Conservation (phyloP, 2,888 invertebrate genomes). For the Cheilosia vulpina region DNA sequence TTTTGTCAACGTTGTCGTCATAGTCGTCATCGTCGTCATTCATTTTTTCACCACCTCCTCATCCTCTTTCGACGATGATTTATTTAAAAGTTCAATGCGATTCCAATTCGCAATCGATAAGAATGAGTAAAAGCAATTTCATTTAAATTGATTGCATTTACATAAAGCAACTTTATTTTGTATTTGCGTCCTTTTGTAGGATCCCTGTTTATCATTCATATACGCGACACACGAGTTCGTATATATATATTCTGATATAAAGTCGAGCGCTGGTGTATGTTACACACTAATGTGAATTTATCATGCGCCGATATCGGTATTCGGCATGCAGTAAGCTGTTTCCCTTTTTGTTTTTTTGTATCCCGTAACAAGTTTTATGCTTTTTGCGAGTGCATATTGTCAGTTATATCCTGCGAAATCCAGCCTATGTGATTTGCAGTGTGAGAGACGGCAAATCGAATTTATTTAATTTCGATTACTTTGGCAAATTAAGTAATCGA, state of each 20-base stretch:
- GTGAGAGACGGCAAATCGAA: conserved; percentile 53
- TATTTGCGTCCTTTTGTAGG: conserved; percentile 64
- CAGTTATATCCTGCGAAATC: conserved; percentile 26
- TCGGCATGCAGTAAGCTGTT: conserved; percentile 16
- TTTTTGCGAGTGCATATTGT: conserved; percentile 34
- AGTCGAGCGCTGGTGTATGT: conserved; percentile 27
- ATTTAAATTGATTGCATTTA: conserved; percentile 75
- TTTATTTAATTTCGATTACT: conserved; percentile 71
- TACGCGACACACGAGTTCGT: not conserved
- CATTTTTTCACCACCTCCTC: not conserved
- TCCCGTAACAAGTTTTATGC: conserved; percentile 7
- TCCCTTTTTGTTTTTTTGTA: not conserved
- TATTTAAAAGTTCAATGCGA: conserved; percentile 74
- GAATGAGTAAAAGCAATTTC: conserved; percentile 74
- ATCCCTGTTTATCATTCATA: conserved; percentile 66
- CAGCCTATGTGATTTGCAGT: conserved; percentile 26
- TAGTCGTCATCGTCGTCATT: conserved; percentile 3
- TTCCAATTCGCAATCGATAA: conserved; percentile 74
- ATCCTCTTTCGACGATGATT: conserved; percentile 51
- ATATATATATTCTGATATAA: not conserved
- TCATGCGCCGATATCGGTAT: conserved; percentile 36
- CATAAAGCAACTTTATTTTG: conserved; percentile 74
- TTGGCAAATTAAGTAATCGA: conserved; percentile 68
- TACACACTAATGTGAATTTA: conserved; percentile 61
- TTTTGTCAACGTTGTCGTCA: conserved; percentile 56